Evolutionary conservation across 2,888 invertebrate species (phyloP), one percentile per base, ranked within the genome.

Genomic region (Nemurella pictetii): DNA sequence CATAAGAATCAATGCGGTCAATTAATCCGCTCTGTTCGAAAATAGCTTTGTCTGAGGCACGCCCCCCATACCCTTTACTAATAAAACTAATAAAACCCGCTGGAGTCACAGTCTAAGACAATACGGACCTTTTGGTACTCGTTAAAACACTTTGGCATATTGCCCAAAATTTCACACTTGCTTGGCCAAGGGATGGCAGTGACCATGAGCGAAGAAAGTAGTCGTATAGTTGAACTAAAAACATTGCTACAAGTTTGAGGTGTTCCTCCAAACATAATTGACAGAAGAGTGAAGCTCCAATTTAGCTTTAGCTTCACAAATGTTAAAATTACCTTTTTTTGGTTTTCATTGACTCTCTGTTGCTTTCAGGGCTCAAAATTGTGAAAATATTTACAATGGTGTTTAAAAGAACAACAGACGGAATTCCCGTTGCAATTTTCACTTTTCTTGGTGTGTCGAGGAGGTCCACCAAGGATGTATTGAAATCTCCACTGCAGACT

Each of bases 31-130:
- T 82, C 9, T 82, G 35, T 12, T 26, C 9, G 35, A 82, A 82
- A 5, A 82, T 82, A 9, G 36, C 15, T 35, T 82, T 82, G 25
- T 82, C 82, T 35, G 82, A 82, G 32, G 82, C 82, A 25, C 82
- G n/a, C 3, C 82, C 82, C 26, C 82, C 82, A 35, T 82, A 82
- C 25, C 82, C 82, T 15, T 5, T 5, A 35, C 72, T 82, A 5
- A 82, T 25, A 82, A 26, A 82, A n/a, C 25, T 82, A 9, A 82
- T 82, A 5, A 35, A 4, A 9, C 82, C 72, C 9, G 82, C 82
- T 35, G 82, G 82, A 12, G 82, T 26, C 4, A 82, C 82, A 82
- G 72, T 82, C 82, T 25, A 82, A 27, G 9, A 82, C 82, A 7
- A 82, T 25, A 26, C 82, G 36, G 7, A 25, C 25, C 9, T 20